Evolutionary conservation across 35 echinoderm and acorn worm genomes (phyloP), one percentile per base, ranked within the genome.

Genomic region (Apostichopus californicus): DNA sequence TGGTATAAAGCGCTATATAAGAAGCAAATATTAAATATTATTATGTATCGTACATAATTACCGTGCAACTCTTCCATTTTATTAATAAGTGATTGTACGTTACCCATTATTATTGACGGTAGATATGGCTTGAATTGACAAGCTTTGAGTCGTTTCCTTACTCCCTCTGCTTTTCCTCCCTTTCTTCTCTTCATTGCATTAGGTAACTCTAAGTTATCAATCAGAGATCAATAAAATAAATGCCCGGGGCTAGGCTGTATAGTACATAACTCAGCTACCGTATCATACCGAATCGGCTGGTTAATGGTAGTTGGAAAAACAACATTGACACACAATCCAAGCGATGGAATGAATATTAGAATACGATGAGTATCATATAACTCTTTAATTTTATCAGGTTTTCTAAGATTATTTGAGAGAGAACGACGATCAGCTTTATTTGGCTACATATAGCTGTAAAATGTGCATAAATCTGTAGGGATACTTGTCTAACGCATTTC

Each of bases 81-180:
- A 65, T 95, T 95, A 34, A 9, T 65, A 11, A 95, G 54, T 10
- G 78, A 95, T 78, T 95, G 94, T 55, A 82, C 79, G 79, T 90
- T 95, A 13, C 91, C 91, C 28, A 93, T 91, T 23, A 93, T 90
- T 14, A 90, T 23, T 73, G 94, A 90, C 8, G 86, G 91, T 6
- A 95, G 73, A 86, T 84, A 83, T 46, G 94, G 94, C 78, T 92
- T 92, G 59, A 28, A 87, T 75, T 89, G 88, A 72, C 90, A 72
- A 14, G 82, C 53, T 54, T 88, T 68, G 55, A 93, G 65, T 17
- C 82, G 87, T 83, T 94, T 80, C 58, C 86, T 90, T 71, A 90
- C 77, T 73, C 87, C 93, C 8, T 86, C 93, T 46, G 93, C 93
- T 90, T 78, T 64, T 10, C 87, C 93, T 24, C 46, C 70, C 86